phyloP scores from a whole-genome alignment of 2,797 vertebrate species.

The Petrocephalus schoutedeni region DNA sequence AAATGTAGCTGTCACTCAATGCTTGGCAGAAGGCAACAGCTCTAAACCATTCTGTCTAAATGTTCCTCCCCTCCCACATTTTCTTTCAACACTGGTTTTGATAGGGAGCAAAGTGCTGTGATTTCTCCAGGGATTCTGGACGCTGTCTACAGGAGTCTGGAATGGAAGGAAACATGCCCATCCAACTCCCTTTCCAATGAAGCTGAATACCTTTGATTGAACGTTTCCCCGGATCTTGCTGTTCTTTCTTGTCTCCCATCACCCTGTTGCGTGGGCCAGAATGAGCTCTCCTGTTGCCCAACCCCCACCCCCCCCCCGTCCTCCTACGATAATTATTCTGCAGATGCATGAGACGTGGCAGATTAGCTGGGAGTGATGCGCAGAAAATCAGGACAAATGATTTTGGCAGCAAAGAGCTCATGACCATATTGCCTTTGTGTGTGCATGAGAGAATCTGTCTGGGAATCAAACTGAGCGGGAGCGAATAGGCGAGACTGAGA shows the following conservation, averaged over 20 bases:
- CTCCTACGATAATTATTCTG: constrained; percentile 34
- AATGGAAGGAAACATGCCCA: background rate
- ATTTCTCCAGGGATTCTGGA: constrained; percentile 12
- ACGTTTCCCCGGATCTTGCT: background rate
- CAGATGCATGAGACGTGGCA: constrained; percentile 22
- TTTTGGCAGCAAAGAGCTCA: constrained; percentile 2
- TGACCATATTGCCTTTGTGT: constrained; percentile 6
- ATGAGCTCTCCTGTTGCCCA: background rate
- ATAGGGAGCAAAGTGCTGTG: constrained; percentile 8
- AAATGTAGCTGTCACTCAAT: constrained; percentile 24
- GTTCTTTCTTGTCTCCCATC: background rate
- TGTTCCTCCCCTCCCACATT: background rate
- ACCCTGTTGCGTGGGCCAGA: background rate
- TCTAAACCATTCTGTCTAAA: background rate
- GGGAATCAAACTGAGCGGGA: constrained; percentile 13
- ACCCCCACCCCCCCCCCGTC: background rate
- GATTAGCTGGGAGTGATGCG: constrained; percentile 18
- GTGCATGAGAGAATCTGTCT: constrained; percentile 32
- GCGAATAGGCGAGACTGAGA: background rate
- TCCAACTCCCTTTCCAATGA: background rate
- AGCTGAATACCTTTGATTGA: constrained; percentile 5
- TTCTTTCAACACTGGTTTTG: constrained; percentile 11
- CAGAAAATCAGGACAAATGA: constrained; percentile 26
- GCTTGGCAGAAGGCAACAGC: background rate
- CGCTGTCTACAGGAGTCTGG: background rate